A percentile compares a stretch with the other conserved stretches of the same genome.
Conservation (phyloP, 35 echinoderm and acorn worm species). For the Apostichopus parvimensis region DNA sequence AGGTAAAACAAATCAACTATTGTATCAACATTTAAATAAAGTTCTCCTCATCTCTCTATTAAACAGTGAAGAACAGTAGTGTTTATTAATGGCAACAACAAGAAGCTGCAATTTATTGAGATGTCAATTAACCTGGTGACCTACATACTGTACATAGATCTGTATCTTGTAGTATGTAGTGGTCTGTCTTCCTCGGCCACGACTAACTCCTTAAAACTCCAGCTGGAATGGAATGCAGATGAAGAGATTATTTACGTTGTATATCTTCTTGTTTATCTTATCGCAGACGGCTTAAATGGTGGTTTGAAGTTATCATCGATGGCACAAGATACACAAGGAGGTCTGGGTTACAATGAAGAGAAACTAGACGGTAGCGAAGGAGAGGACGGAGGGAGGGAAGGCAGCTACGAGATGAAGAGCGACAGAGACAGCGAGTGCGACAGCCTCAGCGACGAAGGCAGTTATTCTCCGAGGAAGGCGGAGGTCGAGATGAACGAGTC, state of each 20-base stretch:
- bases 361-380: conserved; percentile 84
- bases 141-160: no score
- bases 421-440: conserved; percentile 87
- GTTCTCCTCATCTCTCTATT: no score
- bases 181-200: background rate
- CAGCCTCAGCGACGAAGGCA: conserved; percentile 87
- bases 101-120: no score
- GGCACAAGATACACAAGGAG: conserved; percentile 28
- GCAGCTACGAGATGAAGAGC: conserved; percentile 86
- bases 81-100: no score
- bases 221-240: conserved; percentile 12
- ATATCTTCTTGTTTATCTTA: background rate
- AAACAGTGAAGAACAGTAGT: no score
- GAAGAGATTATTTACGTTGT: conserved; percentile 4
- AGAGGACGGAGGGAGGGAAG: conserved; percentile 67
- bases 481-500: conserved; percentile 51
- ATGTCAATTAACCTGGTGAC: no score
- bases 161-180: no score
- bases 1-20: no score
- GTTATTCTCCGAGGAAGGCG: conserved; percentile 80
- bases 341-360: conserved; percentile 71
- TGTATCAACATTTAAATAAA: no score
- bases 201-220: background rate
- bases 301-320: conserved; percentile 33
- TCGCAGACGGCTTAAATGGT: conserved; percentile 46